Evolutionary conservation across 2,113 vertebrate genomes (phyloP), one percentile per base, ranked within the genome.

Genomic region (Gymnobelideus leadbeateri): DNA sequence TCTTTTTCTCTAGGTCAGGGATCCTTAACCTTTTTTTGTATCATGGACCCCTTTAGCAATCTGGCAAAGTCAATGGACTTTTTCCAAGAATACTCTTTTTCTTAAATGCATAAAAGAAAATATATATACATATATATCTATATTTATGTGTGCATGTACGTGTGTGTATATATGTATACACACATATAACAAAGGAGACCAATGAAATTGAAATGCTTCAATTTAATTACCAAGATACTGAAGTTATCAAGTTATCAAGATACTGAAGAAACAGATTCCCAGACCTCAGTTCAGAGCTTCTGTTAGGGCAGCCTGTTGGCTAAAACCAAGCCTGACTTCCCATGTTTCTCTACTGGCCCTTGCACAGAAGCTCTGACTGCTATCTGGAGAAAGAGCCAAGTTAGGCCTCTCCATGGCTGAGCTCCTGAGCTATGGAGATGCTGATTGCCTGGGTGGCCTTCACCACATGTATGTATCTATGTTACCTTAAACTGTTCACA

Each of bases 1-100:
- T 37, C 61, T 8, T 77, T 51, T 96, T 57, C 55, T 94, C 49
- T 92, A 92, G 89, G 50, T 68, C 12, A 94, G 31, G n/a, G 28
- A 54, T 89, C 94, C 90, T 90, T 46, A 23, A 55, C 47, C 37
- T 50, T 94, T 93, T 51, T 94, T 93, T 53, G 53, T 11, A 68
- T 50, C 51, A 50, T 57, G 94, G 91, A 93, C 21, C 55, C 21
- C 26, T 84, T 93, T 96, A 94, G 93, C 50, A 26, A 55, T n/a
- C 91, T 89, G 89, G 31, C 50, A 91, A 92, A 77, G 3, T 8
- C 37, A 31, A 91, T 43, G 89, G 93, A 91, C 89, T 57, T 50
- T 89, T 57, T 94, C 51, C n/a, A 94, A 68, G 61, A 68, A 37
- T 68, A 16, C 14, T 14, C 11, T 68, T 68, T 68, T 68, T 37